Percentiles rank a stretch among this genome's conserved stretches.
These are phyloP conservation scores for Tenodera sinensis DNA, from an alignment of 2,888 invertebrate genomes.

Conservation along the genomic window DNA sequence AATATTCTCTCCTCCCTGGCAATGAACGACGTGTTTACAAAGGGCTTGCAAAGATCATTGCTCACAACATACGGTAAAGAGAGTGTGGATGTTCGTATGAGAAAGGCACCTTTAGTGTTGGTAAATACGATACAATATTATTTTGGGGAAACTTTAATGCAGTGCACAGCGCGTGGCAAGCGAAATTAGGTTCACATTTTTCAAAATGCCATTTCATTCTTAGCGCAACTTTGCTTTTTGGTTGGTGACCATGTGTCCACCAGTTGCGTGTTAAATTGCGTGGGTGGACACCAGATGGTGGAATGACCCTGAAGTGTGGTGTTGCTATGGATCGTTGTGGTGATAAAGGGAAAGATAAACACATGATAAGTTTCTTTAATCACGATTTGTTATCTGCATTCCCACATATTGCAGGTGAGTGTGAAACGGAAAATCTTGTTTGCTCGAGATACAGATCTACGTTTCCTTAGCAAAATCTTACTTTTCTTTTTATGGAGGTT, in stretches of 20 bases:
- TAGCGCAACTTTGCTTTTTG: too few species aligned
- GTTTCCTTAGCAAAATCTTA: background rate
- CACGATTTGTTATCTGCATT: background rate
- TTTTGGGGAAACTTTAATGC: too few species aligned
- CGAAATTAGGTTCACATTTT: too few species aligned
- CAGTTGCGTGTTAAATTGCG: conserved; percentile 3
- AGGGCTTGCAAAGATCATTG: too few species aligned
- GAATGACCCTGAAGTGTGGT: background rate
- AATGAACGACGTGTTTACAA: too few species aligned
- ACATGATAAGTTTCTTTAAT: background rate
- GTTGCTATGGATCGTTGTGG: background rate
- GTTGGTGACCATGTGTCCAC: background rate
- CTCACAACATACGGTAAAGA: too few species aligned
- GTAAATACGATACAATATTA: too few species aligned
- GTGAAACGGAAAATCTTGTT: background rate
- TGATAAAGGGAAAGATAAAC: background rate
- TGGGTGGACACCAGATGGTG: background rate
- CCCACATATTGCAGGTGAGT: background rate
- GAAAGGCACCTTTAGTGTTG: too few species aligned
- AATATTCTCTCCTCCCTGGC: too few species aligned
- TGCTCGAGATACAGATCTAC: background rate
- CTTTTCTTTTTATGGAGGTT: background rate
- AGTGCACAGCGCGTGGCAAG: too few species aligned
- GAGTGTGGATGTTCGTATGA: too few species aligned
- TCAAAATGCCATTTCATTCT: too few species aligned